phyloP scores from a whole-genome alignment of 2,888 invertebrate genomes.

The Cecidostiba fungosa region DNA sequence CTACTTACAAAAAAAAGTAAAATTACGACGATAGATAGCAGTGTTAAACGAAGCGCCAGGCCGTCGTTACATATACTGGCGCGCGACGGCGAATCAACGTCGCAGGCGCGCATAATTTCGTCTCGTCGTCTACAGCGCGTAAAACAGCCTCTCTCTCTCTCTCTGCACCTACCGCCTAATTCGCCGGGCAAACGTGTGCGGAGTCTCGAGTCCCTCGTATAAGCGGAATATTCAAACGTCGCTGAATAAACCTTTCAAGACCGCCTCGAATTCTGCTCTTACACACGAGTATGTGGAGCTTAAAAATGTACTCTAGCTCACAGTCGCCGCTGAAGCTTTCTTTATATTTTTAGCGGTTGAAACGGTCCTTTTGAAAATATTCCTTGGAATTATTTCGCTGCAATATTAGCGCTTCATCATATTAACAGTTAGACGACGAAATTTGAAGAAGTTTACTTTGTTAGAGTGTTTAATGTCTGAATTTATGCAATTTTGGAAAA shows the following conservation, averaged over 20 bases:
- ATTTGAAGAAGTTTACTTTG: no score
- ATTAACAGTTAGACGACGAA: no score
- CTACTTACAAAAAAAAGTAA: not conserved
- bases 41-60: not conserved
- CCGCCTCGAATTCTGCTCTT: constrained; percentile 21
- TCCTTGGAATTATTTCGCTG: not conserved
- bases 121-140: constrained; percentile 4
- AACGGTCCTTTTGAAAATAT: not conserved
- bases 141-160: constrained; percentile 37
- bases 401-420: not conserved
- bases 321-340: not conserved
- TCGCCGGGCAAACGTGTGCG: constrained; percentile 53
- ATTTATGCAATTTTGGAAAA: no score
- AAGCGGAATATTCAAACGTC: constrained; percentile 52
- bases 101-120: constrained; percentile 41
- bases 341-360: not conserved
- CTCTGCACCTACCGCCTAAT: constrained; percentile 33
- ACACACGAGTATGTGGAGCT: not conserved
- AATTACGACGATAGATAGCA: not conserved
- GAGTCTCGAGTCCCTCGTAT: constrained; percentile 47
- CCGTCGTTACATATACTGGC: not conserved
- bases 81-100: constrained; percentile 31
- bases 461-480: not conserved
- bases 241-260: constrained; percentile 52
- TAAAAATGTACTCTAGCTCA: not conserved